These are phyloP conservation scores for Drosophila anomalipes DNA, from an alignment of 2,888 invertebrate genomes.

Conservation along the genomic window DNA sequence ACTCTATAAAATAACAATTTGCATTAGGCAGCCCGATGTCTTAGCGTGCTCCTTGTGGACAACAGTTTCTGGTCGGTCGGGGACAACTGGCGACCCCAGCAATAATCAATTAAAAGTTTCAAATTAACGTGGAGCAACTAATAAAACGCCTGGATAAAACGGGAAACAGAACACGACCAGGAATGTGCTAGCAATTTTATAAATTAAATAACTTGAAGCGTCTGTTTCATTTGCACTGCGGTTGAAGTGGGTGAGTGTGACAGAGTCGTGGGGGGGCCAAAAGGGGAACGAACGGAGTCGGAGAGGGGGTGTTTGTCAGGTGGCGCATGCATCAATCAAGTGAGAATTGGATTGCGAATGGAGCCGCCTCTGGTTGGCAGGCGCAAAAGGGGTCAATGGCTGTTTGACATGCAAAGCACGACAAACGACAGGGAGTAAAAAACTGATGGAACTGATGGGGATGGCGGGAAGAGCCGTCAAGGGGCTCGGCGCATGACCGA, in stretches of 20 bases:
- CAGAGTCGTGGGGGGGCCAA: background rate
- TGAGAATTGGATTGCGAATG: slow-evolving; percentile 78
- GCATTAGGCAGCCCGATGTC: slow-evolving; percentile 20
- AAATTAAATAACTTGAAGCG: slow-evolving; percentile 82
- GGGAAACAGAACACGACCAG: slow-evolving; percentile 21
- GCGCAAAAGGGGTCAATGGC: slow-evolving; percentile 81
- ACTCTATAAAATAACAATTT: slow-evolving; percentile 78
- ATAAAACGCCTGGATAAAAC: slow-evolving; percentile 53
- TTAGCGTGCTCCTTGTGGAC: background rate
- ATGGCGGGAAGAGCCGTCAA: slow-evolving; percentile 4
- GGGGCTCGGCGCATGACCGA: slow-evolving; percentile 69
- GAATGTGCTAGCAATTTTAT: slow-evolving; percentile 70
- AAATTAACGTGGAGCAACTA: slow-evolving; percentile 69
- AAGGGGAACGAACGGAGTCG: background rate
- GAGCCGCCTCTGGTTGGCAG: slow-evolving; percentile 45
- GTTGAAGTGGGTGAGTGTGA: background rate
- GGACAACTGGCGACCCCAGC: slow-evolving; percentile 19
- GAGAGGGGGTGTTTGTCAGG: slow-evolving; percentile 55
- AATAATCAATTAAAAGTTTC: slow-evolving; percentile 80
- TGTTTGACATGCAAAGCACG: slow-evolving; percentile 82
- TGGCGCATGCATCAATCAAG: slow-evolving; percentile 81
- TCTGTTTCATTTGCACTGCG: slow-evolving; percentile 49
- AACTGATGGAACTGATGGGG: background rate
- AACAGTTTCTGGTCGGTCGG: background rate
- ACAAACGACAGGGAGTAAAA: slow-evolving; percentile 12